A percentile compares a stretch with the other conserved stretches of the same genome.
Evolutionary conservation across 2,888 invertebrate species (phyloP).

Genomic region (Ditylenchus weischeri): DNA sequence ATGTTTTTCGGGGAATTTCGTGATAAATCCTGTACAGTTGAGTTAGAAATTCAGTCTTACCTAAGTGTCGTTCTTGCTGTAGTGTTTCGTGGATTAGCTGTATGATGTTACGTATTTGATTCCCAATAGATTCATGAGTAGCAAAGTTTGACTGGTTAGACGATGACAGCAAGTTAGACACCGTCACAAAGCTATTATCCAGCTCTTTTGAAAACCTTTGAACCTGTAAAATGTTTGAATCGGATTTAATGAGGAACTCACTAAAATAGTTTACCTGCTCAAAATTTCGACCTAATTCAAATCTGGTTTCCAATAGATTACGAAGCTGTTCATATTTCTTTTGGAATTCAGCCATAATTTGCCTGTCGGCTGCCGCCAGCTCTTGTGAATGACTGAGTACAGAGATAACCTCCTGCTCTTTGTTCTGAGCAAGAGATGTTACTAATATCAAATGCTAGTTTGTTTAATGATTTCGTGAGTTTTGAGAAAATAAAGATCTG

Average conservation of each 20-base stretch:
- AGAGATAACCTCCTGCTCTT: conserved; percentile 42
- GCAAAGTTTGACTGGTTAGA: conserved; percentile 41
- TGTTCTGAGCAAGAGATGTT: conserved; percentile 27
- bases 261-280: conserved; percentile 43
- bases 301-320: conserved; percentile 44
- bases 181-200: conserved; percentile 47
- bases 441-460: background rate
- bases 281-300: conserved; percentile 49
- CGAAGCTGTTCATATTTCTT: conserved; percentile 44
- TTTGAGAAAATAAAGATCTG: background rate
- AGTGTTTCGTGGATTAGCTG: conserved; percentile 52
- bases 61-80: conserved; percentile 50
- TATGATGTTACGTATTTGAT: conserved; percentile 53
- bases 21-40: background rate
- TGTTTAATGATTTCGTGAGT: background rate
- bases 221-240: conserved; percentile 33
- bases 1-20: too few relatives aligned
- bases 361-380: conserved; percentile 15
- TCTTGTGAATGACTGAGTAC: conserved; percentile 16
- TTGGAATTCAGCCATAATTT: conserved; percentile 10
- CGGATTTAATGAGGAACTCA: too few relatives aligned
- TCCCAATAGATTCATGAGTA: conserved; percentile 29
- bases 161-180: conserved; percentile 41
- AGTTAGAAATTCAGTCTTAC: conserved; percentile 24
- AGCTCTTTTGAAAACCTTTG: conserved; percentile 51